phyloP scores from a whole-genome alignment of 2,797 vertebrate genomes.

The Smutsia gigantea region DNA sequence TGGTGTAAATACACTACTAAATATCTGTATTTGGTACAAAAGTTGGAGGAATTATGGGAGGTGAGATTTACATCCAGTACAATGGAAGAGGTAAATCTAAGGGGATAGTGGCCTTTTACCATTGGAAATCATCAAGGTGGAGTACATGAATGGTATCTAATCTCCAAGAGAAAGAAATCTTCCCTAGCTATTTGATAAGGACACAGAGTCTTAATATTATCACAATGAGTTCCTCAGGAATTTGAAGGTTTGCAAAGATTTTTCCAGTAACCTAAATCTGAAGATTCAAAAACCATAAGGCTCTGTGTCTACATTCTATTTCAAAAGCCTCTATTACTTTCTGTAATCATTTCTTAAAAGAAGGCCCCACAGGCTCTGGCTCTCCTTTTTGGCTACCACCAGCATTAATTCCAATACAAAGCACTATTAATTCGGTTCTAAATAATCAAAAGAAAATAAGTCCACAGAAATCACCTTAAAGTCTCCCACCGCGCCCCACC shows the following conservation, averaged over 20 bases:
- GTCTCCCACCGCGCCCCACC: neutral
- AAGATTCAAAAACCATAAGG: neutral
- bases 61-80: neutral
- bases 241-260: neutral
- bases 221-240: neutral
- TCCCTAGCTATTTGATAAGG: neutral
- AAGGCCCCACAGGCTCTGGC: accelerated
- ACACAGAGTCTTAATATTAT: neutral
- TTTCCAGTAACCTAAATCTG: neutral
- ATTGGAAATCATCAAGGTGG: neutral
- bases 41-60: neutral
- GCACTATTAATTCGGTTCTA: neutral
- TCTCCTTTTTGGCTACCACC: neutral
- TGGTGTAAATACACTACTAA: neutral
- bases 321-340: neutral
- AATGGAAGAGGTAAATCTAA: neutral
- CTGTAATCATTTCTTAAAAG: neutral
- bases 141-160: neutral
- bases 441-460: neutral
- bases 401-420: neutral
- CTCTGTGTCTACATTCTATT: neutral
- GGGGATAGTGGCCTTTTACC: neutral
- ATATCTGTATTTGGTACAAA: neutral
- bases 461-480: neutral
- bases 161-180: neutral